Evolutionary conservation across 2,113 vertebrate genomes (phyloP).

Genomic region (Mola mola): DNA sequence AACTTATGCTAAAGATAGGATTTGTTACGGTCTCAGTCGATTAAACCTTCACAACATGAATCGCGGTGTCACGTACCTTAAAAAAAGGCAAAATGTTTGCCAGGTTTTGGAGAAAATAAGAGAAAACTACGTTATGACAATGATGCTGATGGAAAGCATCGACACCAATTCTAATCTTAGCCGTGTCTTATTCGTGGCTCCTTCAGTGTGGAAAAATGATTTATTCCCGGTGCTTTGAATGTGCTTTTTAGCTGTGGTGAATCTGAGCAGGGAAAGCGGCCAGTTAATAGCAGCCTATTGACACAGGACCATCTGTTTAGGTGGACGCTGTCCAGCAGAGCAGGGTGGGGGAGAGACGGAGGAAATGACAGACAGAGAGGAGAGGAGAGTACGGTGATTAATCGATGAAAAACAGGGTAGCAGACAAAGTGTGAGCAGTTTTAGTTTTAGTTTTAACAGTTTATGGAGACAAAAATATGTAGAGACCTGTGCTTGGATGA

Average conservation of each 20-base stretch:
- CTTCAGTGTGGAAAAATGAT: slow-evolving; percentile 38
- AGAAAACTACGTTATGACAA: neutral
- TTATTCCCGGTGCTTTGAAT: slow-evolving; percentile 61
- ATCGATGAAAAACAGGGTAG: slow-evolving; percentile 18
- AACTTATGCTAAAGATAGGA: slow-evolving; percentile 44
- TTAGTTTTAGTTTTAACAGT: slow-evolving; percentile 37
- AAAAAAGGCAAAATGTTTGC: neutral
- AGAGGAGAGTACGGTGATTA: slow-evolving; percentile 32
- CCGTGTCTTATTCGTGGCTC: slow-evolving; percentile 20
- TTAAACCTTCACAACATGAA: slow-evolving; percentile 22
- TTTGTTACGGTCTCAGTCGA: slow-evolving; percentile 21
- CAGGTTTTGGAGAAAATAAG: slow-evolving; percentile 7
- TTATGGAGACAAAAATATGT: slow-evolving; percentile 24
- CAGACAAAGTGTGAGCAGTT: slow-evolving; percentile 64
- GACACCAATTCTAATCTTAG: slow-evolving; percentile 34
- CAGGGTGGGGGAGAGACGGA: slow-evolving; percentile 19
- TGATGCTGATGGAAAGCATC: slow-evolving; percentile 12
- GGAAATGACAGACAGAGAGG: slow-evolving; percentile 48
- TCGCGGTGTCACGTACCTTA: slow-evolving; percentile 3
- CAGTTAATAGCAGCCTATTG: slow-evolving; percentile 94
- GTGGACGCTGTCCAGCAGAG: slow-evolving; percentile 84
- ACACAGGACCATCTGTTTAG: slow-evolving; percentile 91
- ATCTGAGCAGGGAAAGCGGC: slow-evolving; percentile 83
- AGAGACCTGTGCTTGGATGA: slow-evolving; percentile 17
- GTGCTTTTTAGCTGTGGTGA: slow-evolving; percentile 77